Percentiles rank a stretch among this genome's conserved stretches.
phyloP scores from a whole-genome alignment of 2,888 invertebrate species.

The Dinocampus coccinellae region DNA sequence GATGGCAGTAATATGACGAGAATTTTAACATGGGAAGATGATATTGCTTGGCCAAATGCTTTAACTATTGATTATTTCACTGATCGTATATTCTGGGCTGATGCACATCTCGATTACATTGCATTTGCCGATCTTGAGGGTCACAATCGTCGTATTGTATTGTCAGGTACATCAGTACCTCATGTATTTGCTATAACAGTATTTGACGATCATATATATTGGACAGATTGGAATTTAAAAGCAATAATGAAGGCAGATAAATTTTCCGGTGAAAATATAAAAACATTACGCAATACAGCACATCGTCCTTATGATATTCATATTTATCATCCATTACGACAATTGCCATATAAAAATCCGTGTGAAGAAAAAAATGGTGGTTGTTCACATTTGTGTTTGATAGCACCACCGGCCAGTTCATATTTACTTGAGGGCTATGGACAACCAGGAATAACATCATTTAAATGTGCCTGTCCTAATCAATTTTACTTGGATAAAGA shows the following conservation, averaged over 20 bases:
- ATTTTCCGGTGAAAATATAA: constrained; percentile 84
- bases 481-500: constrained; percentile 88
- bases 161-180: constrained; percentile 86
- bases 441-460: constrained; percentile 83
- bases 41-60: constrained; percentile 99
- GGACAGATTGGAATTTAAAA: constrained; percentile 99
- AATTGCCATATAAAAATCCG: constrained; percentile 88
- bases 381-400: constrained; percentile 94
- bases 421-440: constrained; percentile 84
- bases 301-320: constrained; percentile 96
- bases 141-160: constrained; percentile 83
- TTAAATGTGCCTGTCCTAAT: constrained; percentile 94
- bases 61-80: constrained; percentile 96
- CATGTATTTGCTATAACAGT: constrained; percentile 95
- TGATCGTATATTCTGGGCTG: constrained; percentile 96
- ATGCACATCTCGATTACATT: constrained; percentile 97
- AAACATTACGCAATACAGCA: constrained; percentile 87
- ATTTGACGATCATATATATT: constrained; percentile 94
- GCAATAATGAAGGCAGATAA: constrained; percentile 93
- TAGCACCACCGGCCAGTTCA: constrained; percentile 86
- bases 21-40: constrained; percentile 92
- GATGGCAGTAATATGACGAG: constrained; percentile 92
- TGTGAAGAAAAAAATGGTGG: constrained; percentile 94
- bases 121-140: constrained; percentile 96
- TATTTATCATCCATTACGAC: constrained; percentile 89